Conservation (phyloP, 2,888 invertebrate species). For the Strigamia maritima region DNA sequence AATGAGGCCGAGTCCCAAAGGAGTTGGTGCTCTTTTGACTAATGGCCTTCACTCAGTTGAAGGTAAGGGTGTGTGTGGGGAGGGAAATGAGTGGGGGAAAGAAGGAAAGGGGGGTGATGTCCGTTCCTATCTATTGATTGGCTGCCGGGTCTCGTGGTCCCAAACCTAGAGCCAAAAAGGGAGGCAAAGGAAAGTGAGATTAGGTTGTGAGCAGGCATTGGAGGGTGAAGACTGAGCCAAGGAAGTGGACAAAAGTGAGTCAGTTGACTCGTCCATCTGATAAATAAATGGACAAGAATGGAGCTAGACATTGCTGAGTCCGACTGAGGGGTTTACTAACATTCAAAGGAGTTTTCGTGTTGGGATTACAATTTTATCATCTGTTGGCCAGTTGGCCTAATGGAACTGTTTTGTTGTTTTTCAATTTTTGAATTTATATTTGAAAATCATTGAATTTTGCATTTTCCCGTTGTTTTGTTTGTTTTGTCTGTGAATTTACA, state of each 20-base stretch:
- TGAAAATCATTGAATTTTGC: not conserved
- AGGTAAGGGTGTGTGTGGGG: not conserved
- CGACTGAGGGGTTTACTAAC: not conserved
- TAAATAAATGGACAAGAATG: conserved; percentile 4
- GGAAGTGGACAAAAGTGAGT: conserved; percentile 4
- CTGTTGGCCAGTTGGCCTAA: not conserved
- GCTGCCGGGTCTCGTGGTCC: conserved; percentile 4
- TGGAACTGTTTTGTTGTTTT: not conserved
- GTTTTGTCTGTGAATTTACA: too few relatives aligned
- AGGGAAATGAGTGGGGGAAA: conserved; percentile 4
- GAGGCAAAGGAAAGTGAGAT: conserved; percentile 4
- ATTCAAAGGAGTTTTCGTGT: not conserved
- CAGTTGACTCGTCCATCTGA: conserved; percentile 4
- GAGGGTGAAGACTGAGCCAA: conserved; percentile 4
- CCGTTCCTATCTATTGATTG: conserved; percentile 4
- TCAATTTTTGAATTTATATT: too few relatives aligned
- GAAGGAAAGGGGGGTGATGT: conserved; percentile 4
- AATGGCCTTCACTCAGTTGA: not conserved
- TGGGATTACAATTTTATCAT: not conserved
- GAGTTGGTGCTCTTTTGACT: not conserved
- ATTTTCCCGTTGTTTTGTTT: not conserved
- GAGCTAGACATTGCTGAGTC: conserved; percentile 2
- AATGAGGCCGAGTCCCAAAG: not conserved
- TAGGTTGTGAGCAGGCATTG: conserved; percentile 4
- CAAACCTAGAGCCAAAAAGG: not conserved